A percentile compares a stretch with the other conserved stretches of the same genome.
Conservation (phyloP, 2,888 invertebrate genomes). For the Heliconius erato region DNA sequence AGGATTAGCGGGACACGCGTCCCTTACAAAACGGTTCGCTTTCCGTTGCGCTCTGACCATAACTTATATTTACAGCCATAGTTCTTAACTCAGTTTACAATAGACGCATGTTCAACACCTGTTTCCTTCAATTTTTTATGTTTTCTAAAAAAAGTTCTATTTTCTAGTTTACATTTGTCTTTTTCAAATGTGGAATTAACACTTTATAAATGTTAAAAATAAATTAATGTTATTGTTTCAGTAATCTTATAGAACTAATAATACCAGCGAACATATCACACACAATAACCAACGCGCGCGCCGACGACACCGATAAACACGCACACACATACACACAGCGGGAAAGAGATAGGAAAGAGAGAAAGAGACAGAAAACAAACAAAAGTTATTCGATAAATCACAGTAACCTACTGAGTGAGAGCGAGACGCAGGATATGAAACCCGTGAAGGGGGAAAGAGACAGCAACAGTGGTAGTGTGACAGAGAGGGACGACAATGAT, state of each 20-base stretch:
- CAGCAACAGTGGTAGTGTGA: not conserved
- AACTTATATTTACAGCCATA: too few species aligned
- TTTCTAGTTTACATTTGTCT: too few species aligned
- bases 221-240: not conserved
- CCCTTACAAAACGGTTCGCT: too few species aligned
- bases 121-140: too few species aligned
- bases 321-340: not conserved
- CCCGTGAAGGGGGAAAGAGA: not conserved
- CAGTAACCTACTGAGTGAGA: not conserved
- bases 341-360: conserved; percentile 9
- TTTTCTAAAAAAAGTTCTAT: too few species aligned
- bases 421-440: not conserved
- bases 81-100: too few species aligned
- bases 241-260: conserved; percentile 53
- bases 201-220: too few species aligned
- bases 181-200: too few species aligned
- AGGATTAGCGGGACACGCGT: too few species aligned
- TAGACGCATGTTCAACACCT: too few species aligned
- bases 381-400: too few species aligned
- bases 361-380: conserved; percentile 13
- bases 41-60: too few species aligned
- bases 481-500: not conserved
- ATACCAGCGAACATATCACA: conserved; percentile 51
- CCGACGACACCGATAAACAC: not conserved
- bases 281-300: conserved; percentile 11